These are phyloP conservation scores for Eumacrocentrus americanus DNA, from an alignment of 2,888 invertebrate genomes.

Conservation along the genomic window DNA sequence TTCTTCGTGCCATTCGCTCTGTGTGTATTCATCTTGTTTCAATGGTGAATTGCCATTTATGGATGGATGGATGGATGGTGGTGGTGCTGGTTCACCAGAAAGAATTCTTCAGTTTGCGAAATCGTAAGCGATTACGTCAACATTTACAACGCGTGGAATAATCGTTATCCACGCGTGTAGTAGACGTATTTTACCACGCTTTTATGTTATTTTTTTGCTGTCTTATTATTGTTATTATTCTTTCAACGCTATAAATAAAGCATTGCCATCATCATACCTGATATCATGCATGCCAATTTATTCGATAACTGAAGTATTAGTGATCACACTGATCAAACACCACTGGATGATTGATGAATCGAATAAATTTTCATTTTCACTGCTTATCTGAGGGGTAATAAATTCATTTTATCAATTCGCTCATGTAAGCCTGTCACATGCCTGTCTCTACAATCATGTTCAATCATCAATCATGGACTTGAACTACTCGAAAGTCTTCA, in stretches of 20 bases:
- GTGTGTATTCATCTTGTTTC: slow-evolving; percentile 11
- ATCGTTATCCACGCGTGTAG: slow-evolving; percentile 11
- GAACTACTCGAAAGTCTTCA: no score
- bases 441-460: background rate
- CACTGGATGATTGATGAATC: background rate
- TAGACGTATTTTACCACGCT: background rate
- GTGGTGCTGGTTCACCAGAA: slow-evolving; percentile 13
- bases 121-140: slow-evolving; percentile 18
- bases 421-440: background rate
- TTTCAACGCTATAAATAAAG: slow-evolving; percentile 13
- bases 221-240: background rate
- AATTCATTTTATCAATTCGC: background rate
- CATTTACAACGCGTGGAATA: slow-evolving; percentile 12
- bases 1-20: background rate
- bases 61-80: slow-evolving; percentile 17
- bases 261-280: no score
- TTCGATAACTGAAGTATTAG: background rate
- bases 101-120: slow-evolving; percentile 19
- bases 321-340: no score
- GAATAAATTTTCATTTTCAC: background rate
- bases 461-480: background rate
- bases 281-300: background rate
- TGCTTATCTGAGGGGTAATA: background rate
- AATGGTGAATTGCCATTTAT: slow-evolving; percentile 30
- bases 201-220: background rate